These are phyloP conservation scores for Zingel zingel DNA, from an alignment of 2,113 vertebrate genomes.

Conservation along the genomic window DNA sequence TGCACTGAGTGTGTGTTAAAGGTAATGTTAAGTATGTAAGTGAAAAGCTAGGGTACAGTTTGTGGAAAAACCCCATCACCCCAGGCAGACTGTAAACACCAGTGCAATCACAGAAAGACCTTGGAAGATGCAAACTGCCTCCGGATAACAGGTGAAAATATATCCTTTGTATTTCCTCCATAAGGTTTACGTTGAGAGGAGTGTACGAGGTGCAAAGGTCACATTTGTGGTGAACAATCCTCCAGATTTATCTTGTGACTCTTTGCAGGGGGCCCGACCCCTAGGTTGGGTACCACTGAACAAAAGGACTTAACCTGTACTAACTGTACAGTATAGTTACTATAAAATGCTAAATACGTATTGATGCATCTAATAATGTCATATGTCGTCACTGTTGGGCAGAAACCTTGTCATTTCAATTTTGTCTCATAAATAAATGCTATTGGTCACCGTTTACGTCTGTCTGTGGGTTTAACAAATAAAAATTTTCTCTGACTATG, in stretches of 20 bases:
- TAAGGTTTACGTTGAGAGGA: neutral
- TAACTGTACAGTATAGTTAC: neutral
- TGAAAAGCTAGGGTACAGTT: too few relatives aligned
- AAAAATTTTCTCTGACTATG: too few relatives aligned
- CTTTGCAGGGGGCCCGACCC: neutral
- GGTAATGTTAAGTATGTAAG: too few relatives aligned
- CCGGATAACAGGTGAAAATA: neutral
- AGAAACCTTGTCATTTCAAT: too few relatives aligned
- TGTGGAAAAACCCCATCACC: too few relatives aligned
- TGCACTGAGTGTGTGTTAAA: too few relatives aligned
- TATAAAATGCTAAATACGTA: neutral
- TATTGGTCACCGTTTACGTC: too few relatives aligned
- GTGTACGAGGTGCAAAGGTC: neutral
- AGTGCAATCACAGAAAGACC: neutral
- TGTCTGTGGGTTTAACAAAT: too few relatives aligned
- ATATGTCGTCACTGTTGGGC: neutral
- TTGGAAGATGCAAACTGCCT: neutral
- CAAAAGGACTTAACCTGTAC: neutral
- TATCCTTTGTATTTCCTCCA: neutral
- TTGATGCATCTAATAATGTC: neutral
- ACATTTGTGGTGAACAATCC: neutral
- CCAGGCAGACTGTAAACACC: neutral
- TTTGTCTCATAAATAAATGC: too few relatives aligned
- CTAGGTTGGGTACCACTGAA: neutral
- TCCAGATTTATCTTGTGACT: neutral